Base-by-base conservation (phyloP, 2,888 invertebrate genomes). In the Ischnura elegans region DNA sequence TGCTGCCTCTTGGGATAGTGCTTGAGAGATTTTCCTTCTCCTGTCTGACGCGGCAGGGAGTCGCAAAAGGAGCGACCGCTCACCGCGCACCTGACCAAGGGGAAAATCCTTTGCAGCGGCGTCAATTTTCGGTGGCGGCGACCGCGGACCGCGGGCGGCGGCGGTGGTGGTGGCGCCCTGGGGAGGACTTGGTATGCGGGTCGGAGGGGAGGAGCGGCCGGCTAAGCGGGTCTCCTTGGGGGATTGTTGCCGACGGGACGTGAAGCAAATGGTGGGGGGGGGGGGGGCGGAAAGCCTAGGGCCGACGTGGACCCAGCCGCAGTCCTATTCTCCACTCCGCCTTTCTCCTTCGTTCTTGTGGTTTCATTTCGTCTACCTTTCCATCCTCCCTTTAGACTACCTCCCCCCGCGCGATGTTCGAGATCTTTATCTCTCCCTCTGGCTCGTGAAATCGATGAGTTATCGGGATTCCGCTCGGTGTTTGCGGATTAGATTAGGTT, bases 111-210 rank as follows among this genome's bases (percentile, higher is more conserved):
- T 76, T 36, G 25, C 76, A 36, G 10, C 10, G 76, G 76, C 76
- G 76, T 76, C 43, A 61, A 66, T 90, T 90, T 66, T 66, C 16
- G 90, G 90, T 90, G 10, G 10, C n/a, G 10, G 10, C n/a, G 55
- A 42, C 42, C 51, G 36, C 29, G 8, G 61, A 90, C 90, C 61
- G 61, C 90, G 61, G 87, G 16, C 5, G 21, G 55, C 87, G 55
- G 2, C 42, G 43, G 55, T 42, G 29, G 45, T 16, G 43, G n/a
- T 45, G 13, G 43, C 43, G 87, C 87, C 25, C 25, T 8, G 13
- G 51, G 8, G 51, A 51, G 51, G 66, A 55, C 36, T 43, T 13
- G 61, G 61, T 61, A 42, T 87, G 29, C 51, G 29, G 51, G 36
- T 3, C 10, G 25, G 0, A 55, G 87, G n/a, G 90, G 55, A 21